Conservation (phyloP, 1,140 invertebrate genomes). For the Trypoxylus dichotomus region DNA sequence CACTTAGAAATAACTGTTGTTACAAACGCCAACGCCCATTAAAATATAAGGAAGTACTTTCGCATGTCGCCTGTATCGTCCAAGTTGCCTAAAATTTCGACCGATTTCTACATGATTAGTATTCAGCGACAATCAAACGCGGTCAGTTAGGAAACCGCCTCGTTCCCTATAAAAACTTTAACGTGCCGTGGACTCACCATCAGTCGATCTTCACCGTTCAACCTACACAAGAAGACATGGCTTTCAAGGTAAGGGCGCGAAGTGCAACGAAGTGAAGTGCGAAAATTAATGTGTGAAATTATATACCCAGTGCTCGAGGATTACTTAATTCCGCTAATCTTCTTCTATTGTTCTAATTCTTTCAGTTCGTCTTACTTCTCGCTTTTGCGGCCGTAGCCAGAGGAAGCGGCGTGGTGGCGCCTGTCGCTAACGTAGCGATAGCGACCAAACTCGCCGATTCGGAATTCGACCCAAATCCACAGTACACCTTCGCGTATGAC, state of each 20-base stretch:
- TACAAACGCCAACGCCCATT: background rate
- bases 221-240: constrained; percentile 19
- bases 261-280: background rate
- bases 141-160: constrained; percentile 12
- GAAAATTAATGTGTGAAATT: background rate
- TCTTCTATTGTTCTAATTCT: background rate
- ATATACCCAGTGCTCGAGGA: background rate
- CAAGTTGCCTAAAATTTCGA: constrained; percentile 27
- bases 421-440: constrained; percentile 35
- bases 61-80: constrained; percentile 11
- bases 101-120: constrained; percentile 29
- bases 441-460: constrained; percentile 20
- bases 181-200: constrained; percentile 4
- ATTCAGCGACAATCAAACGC: background rate
- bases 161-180: background rate
- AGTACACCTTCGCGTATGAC: constrained; percentile 60
- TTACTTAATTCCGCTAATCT: background rate
- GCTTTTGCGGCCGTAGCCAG: constrained; percentile 21
- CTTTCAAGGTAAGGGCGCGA: constrained; percentile 14
- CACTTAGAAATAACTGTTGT: background rate
- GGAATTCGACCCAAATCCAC: constrained; percentile 57
- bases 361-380: constrained; percentile 25
- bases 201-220: constrained; percentile 20
- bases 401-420: constrained; percentile 24
- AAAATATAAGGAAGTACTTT: constrained; percentile 14